phyloP scores from a whole-genome alignment of 2,113 vertebrate species.

The Athene cunicularia region DNA sequence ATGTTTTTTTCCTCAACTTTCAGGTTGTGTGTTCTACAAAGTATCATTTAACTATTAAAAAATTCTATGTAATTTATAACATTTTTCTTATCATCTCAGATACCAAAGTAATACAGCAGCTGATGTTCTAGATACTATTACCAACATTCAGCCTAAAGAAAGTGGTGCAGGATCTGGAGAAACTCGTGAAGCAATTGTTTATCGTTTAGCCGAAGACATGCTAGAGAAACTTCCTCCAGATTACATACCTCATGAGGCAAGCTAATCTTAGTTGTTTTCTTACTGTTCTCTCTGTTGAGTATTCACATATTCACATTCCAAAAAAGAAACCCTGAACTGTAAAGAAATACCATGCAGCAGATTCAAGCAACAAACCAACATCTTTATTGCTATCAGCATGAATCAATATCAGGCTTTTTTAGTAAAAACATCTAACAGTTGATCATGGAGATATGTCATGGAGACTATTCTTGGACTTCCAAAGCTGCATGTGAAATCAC shows the following conservation, averaged over 20 bases:
- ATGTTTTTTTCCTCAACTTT: neutral
- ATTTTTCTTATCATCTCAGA: constrained; percentile 45
- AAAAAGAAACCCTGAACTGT: neutral
- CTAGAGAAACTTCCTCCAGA: constrained; percentile 79
- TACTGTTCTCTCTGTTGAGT: neutral
- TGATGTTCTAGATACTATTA: constrained; percentile 77
- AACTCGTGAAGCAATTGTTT: constrained; percentile 78
- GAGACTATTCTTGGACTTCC: neutral
- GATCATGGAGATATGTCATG: neutral
- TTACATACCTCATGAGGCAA: constrained; percentile 78
- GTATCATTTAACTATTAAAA: neutral
- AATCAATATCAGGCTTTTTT: neutral
- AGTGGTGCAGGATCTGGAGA: constrained; percentile 75
- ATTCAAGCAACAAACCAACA: neutral
- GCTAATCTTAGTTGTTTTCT: neutral
- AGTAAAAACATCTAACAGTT: neutral
- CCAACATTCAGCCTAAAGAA: constrained; percentile 83
- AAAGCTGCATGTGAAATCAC: neutral
- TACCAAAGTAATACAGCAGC: constrained; percentile 80
- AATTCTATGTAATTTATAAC: neutral
- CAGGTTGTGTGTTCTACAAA: neutral
- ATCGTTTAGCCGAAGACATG: constrained; percentile 79
- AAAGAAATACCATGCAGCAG: neutral
- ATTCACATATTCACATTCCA: neutral
- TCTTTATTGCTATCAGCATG: neutral